Conservation (phyloP, 2,888 invertebrate species). For the Hydraecia micacea region DNA sequence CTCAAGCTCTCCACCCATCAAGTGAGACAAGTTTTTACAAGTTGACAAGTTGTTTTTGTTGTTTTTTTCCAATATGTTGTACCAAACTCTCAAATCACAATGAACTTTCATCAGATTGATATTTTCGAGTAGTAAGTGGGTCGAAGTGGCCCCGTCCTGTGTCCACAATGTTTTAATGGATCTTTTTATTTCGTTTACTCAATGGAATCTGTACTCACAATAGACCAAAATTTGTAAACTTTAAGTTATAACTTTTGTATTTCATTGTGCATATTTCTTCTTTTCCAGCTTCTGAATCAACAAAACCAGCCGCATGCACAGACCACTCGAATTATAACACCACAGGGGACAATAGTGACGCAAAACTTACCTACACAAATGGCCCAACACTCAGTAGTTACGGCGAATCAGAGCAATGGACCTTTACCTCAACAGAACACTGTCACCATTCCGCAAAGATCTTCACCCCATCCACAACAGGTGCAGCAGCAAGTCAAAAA, state of each 20-base stretch:
- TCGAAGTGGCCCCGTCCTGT: not conserved
- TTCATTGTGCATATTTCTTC: slow-evolving; percentile 32
- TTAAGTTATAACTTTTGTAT: not conserved
- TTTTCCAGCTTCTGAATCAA: slow-evolving; percentile 79
- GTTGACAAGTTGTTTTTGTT: too few relatives aligned
- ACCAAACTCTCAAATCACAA: not conserved
- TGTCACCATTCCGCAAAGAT: slow-evolving; percentile 77
- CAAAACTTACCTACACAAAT: slow-evolving; percentile 78
- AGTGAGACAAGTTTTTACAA: slow-evolving; percentile 74
- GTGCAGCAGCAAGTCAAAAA: slow-evolving; percentile 79
- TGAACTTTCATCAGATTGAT: not conserved
- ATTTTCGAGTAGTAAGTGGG: not conserved
- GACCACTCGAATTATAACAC: slow-evolving; percentile 82
- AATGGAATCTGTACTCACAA: not conserved
- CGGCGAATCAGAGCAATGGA: slow-evolving; percentile 79
- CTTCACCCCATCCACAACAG: slow-evolving; percentile 72
- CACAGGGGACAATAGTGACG: slow-evolving; percentile 86
- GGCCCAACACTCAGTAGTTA: slow-evolving; percentile 75
- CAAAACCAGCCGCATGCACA: slow-evolving; percentile 74
- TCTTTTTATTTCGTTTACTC: not conserved
- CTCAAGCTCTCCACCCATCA: slow-evolving; percentile 83
- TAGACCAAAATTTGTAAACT: not conserved
- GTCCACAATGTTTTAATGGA: not conserved
- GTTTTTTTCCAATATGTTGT: not conserved
- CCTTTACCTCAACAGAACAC: slow-evolving; percentile 78